Percentiles rank a stretch among this genome's conserved stretches.
phyloP scores from a whole-genome alignment of 2,888 invertebrate genomes.

The Lamellibrachia satsuma region DNA sequence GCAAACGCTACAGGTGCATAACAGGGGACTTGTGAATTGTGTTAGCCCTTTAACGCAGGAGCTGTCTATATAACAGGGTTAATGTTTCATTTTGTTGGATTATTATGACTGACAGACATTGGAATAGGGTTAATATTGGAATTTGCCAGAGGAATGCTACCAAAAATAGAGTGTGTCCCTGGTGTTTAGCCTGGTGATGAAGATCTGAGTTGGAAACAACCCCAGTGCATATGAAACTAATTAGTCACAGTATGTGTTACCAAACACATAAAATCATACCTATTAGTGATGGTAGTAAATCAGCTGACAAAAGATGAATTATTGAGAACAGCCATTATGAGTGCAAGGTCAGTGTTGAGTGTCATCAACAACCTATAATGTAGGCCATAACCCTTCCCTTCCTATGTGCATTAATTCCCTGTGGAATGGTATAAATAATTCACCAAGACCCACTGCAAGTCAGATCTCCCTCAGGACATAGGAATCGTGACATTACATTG shows the following conservation, averaged over 20 bases:
- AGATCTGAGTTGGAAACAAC: background rate
- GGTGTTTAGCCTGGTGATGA: background rate
- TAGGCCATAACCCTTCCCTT: no score
- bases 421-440: background rate
- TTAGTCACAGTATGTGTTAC: background rate
- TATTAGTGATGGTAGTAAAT: background rate
- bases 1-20: no score
- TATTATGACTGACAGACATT: background rate
- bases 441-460: background rate
- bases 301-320: background rate
- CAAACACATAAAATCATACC: no score
- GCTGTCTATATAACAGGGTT: background rate
- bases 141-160: background rate
- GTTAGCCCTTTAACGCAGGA: no score
- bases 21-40: no score
- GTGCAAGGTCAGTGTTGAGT: background rate
- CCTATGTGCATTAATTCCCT: background rate
- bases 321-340: background rate
- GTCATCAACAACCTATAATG: background rate
- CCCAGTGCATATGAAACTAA: background rate
- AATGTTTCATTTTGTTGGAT: background rate
- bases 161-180: background rate
- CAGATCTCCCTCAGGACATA: background rate
- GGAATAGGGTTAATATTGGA: background rate
- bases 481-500: background rate